Evolutionary conservation across 2,888 invertebrate genomes (phyloP).

Genomic region (Drosophila leonis): DNA sequence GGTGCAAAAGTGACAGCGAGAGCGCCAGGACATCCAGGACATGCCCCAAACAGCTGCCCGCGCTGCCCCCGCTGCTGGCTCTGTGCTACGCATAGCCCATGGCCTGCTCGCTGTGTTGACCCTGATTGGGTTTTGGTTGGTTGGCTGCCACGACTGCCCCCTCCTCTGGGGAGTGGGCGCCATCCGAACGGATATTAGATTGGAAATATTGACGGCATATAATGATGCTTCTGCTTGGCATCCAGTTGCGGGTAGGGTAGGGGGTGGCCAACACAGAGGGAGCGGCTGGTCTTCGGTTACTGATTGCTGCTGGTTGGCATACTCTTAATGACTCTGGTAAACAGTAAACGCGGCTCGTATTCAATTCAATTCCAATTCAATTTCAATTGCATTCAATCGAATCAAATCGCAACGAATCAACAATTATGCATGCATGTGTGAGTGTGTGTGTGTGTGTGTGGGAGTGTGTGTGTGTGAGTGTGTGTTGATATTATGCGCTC

Average conservation of each 20-base stretch:
- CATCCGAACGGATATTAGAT: slow-evolving; percentile 67
- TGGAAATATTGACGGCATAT: slow-evolving; percentile 74
- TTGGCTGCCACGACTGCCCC: slow-evolving; percentile 23
- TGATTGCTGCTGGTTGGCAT: slow-evolving; percentile 26
- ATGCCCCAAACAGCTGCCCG: slow-evolving; percentile 2
- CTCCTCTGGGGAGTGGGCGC: slow-evolving; percentile 11
- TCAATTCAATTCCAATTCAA: slow-evolving; percentile 48
- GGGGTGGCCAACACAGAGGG: background rate
- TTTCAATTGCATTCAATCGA: slow-evolving; percentile 50
- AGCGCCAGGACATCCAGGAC: slow-evolving; percentile 29
- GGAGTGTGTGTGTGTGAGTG: background rate
- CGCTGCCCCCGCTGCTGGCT: background rate
- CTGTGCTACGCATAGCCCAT: background rate
- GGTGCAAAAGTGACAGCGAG: slow-evolving; percentile 71
- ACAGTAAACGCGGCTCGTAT: slow-evolving; percentile 45
- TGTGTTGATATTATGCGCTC: slow-evolving; percentile 32
- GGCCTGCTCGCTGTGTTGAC: slow-evolving; percentile 43
- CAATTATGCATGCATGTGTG: slow-evolving; percentile 53
- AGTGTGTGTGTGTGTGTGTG: background rate
- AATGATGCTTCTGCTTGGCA: slow-evolving; percentile 51
- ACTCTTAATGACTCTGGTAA: slow-evolving; percentile 52
- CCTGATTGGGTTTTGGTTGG: slow-evolving; percentile 72
- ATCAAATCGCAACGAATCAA: slow-evolving; percentile 56
- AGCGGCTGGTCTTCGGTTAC: slow-evolving; percentile 1
- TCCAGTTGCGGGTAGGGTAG: background rate